Evolutionary conservation across 2,888 invertebrate genomes (phyloP).

Genomic region (Perizoma affinitatum): DNA sequence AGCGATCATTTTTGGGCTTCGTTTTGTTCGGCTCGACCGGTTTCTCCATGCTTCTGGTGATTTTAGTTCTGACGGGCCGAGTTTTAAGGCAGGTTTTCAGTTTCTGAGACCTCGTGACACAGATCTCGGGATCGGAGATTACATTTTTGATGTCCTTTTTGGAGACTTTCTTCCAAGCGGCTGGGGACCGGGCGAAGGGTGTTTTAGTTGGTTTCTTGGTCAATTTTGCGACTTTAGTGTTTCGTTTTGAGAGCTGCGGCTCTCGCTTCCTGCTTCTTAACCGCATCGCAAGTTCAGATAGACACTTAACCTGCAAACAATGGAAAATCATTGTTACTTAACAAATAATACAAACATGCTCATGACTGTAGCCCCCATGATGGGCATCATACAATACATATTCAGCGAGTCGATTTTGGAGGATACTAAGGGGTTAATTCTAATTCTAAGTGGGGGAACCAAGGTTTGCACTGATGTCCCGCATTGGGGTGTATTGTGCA

Average conservation of each 20-base stretch:
- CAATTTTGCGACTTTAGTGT: constrained; percentile 60
- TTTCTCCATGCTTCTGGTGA: constrained; percentile 71
- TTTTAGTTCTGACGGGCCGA: constrained; percentile 61
- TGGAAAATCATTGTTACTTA: not conserved
- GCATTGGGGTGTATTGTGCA: no score
- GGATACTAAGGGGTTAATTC: no score
- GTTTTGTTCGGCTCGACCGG: constrained; percentile 57
- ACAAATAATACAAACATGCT: no score
- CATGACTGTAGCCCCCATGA: no score
- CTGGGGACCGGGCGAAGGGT: constrained; percentile 54
- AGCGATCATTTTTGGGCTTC: constrained; percentile 64
- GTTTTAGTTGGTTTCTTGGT: constrained; percentile 58
- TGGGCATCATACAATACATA: no score
- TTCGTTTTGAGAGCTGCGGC: constrained; percentile 79
- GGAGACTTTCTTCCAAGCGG: constrained; percentile 69
- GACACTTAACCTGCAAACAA: constrained; percentile 57
- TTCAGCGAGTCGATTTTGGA: no score
- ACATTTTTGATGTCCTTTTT: constrained; percentile 69
- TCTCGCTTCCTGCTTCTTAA: constrained; percentile 87
- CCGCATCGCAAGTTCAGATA: constrained; percentile 83
- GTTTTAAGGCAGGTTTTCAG: constrained; percentile 54
- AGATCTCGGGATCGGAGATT: constrained; percentile 57
- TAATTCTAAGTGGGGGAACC: no score
- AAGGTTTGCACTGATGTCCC: no score
- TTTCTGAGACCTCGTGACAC: constrained; percentile 70